phyloP scores from a whole-genome alignment of 2,113 vertebrate genomes.

The Hiodon tergisus region DNA sequence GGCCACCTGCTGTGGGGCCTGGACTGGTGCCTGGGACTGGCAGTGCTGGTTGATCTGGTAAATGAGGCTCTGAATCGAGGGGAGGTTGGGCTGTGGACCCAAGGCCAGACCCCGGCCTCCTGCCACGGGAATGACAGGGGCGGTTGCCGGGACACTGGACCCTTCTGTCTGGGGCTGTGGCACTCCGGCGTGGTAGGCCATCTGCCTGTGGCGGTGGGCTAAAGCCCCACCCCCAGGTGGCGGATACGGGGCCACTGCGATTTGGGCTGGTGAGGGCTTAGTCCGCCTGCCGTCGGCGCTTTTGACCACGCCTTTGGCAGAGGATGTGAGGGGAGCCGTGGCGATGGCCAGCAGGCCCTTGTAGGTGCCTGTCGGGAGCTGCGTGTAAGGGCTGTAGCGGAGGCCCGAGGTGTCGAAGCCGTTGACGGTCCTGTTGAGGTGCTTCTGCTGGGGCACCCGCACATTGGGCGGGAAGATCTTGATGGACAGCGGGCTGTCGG shows the following conservation, averaged over 20 bases:
- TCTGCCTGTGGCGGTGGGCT: slow-evolving; percentile 67
- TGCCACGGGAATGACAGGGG: slow-evolving; percentile 62
- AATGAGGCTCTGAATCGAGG: slow-evolving; percentile 83
- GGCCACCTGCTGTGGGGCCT: slow-evolving; percentile 66
- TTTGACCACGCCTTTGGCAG: slow-evolving; percentile 74
- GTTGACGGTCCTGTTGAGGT: slow-evolving; percentile 87
- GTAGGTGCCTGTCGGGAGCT: slow-evolving; percentile 67
- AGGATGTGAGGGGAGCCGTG: slow-evolving; percentile 58
- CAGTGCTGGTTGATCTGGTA: slow-evolving; percentile 86
- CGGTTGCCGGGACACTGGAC: slow-evolving; percentile 58
- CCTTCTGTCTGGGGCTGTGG: slow-evolving; percentile 73
- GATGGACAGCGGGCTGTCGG: slow-evolving; percentile 87
- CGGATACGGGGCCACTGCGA: slow-evolving; percentile 77
- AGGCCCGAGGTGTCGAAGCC: slow-evolving; percentile 88
- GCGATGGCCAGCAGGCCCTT: slow-evolving; percentile 82
- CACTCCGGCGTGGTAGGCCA: slow-evolving; percentile 60
- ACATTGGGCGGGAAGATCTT: slow-evolving; percentile 95
- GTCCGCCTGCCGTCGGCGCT: slow-evolving; percentile 84
- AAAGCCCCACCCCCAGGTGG: slow-evolving; percentile 66
- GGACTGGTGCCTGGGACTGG: slow-evolving; percentile 60
- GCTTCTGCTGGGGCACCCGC: slow-evolving; percentile 94
- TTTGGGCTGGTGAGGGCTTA: slow-evolving; percentile 77
- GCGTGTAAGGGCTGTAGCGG: slow-evolving; percentile 74
- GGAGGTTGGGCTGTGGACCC: slow-evolving; percentile 72
- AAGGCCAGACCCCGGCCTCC: slow-evolving; percentile 64